A percentile compares a stretch with the other conserved stretches of the same genome.
Evolutionary conservation across 2,888 invertebrate species (phyloP).

Genomic region (Ligdia adustata): DNA sequence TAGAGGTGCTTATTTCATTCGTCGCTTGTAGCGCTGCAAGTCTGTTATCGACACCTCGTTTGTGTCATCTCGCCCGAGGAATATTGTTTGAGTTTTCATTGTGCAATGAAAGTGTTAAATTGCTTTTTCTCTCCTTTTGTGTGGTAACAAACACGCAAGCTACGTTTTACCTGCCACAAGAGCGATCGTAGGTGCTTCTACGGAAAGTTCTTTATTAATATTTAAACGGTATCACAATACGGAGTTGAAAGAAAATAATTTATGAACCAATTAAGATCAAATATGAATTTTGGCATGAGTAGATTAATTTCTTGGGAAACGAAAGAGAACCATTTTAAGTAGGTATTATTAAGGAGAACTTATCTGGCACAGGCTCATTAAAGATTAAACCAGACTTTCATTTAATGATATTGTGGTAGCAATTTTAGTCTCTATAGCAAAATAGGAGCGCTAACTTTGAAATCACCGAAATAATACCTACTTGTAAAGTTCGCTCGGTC

Average conservation of each 20-base stretch:
- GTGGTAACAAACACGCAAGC: conserved; percentile 9
- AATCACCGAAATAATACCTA: conserved; percentile 15
- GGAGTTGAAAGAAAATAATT: no score
- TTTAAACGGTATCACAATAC: no score
- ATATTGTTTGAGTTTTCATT: conserved; percentile 22
- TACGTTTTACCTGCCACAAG: conserved; percentile 14
- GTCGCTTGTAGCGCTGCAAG: conserved; percentile 16
- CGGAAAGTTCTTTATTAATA: no score
- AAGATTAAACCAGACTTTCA: conserved; percentile 17
- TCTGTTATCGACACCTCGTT: conserved; percentile 37
- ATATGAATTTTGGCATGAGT: neutral
- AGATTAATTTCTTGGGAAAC: neutral
- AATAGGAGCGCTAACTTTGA: conserved; percentile 14
- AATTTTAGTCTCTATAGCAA: conserved; percentile 5
- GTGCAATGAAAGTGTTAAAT: conserved; percentile 17
- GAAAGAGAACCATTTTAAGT: neutral
- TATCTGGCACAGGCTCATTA: conserved; percentile 9
- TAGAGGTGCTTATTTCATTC: conserved; percentile 21
- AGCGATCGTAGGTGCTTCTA: conserved; percentile 1
- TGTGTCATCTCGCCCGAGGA: conserved; percentile 24
- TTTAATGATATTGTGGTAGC: conserved; percentile 9
- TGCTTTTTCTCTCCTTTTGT: conserved; percentile 16
- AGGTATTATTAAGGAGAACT: conserved; percentile 14
- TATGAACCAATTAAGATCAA: no score
- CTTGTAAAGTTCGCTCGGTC: neutral